Evolutionary conservation across 2,797 vertebrate genomes (phyloP).

Genomic region (Chrysocyon brachyurus): DNA sequence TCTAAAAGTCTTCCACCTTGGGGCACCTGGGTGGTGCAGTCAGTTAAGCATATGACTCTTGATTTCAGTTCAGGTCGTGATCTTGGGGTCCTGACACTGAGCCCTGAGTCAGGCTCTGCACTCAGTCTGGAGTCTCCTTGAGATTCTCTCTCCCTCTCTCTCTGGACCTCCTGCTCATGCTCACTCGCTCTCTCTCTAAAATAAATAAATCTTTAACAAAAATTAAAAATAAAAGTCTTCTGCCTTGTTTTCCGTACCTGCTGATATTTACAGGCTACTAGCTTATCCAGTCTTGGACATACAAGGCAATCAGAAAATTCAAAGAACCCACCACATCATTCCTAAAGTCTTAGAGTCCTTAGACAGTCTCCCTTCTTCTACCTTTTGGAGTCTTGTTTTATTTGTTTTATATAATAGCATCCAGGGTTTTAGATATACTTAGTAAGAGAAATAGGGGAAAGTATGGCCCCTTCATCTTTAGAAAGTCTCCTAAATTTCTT

Average conservation of each 20-base stretch:
- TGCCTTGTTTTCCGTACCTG: neutral
- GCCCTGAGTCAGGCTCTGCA: neutral
- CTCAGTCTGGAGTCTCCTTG: neutral
- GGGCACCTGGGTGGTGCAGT: neutral
- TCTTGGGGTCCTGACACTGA: neutral
- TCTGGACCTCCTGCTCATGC: neutral
- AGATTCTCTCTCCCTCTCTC: neutral
- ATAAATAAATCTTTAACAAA: neutral
- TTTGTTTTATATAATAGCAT: neutral
- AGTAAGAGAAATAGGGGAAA: neutral
- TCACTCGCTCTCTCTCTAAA: neutral
- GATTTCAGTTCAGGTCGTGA: neutral
- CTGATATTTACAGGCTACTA: neutral
- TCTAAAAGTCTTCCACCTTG: neutral
- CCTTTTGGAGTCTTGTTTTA: neutral
- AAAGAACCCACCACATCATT: neutral
- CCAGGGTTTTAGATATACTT: neutral
- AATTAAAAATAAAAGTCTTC: neutral
- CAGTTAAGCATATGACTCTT: neutral
- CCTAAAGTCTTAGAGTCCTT: neutral
- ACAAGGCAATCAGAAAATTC: neutral
- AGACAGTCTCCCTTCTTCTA: neutral
- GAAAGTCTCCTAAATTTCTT: slow-evolving; percentile 23
- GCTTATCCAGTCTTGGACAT: neutral
- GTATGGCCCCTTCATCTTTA: neutral